These are phyloP conservation scores for Oithona nana DNA, from an alignment of 2,888 invertebrate genomes.

Conservation along the genomic window DNA sequence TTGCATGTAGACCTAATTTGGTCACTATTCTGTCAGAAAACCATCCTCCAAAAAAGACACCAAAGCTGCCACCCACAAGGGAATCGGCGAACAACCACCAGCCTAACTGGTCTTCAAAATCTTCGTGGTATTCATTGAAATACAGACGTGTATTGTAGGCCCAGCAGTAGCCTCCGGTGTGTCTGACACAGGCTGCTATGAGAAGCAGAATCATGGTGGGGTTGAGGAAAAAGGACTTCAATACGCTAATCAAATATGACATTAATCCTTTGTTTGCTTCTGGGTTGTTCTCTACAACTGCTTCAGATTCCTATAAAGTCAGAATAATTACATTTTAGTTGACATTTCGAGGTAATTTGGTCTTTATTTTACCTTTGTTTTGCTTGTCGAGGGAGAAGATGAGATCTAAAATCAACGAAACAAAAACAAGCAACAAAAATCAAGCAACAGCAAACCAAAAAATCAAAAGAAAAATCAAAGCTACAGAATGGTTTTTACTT, in stretches of 20 bases:
- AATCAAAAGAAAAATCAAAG: too few species aligned
- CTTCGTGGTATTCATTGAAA: conserved; percentile 69
- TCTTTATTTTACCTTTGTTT: too few species aligned
- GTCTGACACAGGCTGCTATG: conserved; percentile 67
- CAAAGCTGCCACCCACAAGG: neutral
- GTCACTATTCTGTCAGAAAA: conserved; percentile 3
- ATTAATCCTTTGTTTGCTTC: neutral
- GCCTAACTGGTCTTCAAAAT: conserved; percentile 65
- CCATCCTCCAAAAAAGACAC: conserved; percentile 8
- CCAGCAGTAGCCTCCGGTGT: conserved; percentile 75
- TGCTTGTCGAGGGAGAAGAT: too few species aligned
- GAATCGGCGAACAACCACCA: neutral
- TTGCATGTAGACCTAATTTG: conserved; percentile 17
- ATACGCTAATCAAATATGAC: neutral
- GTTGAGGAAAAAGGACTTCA: conserved; percentile 40
- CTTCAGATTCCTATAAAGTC: too few species aligned
- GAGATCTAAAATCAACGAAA: too few species aligned
- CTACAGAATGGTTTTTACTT: too few species aligned
- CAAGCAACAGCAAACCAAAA: too few species aligned
- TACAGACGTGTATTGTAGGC: conserved; percentile 78
- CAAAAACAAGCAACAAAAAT: too few species aligned
- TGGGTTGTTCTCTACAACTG: too few species aligned
- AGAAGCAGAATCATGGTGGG: conserved; percentile 59
- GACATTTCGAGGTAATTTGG: too few species aligned
- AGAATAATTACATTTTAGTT: too few species aligned